These are phyloP conservation scores for Hyla sarda DNA, from an alignment of 2,113 vertebrate genomes.

Conservation along the genomic window DNA sequence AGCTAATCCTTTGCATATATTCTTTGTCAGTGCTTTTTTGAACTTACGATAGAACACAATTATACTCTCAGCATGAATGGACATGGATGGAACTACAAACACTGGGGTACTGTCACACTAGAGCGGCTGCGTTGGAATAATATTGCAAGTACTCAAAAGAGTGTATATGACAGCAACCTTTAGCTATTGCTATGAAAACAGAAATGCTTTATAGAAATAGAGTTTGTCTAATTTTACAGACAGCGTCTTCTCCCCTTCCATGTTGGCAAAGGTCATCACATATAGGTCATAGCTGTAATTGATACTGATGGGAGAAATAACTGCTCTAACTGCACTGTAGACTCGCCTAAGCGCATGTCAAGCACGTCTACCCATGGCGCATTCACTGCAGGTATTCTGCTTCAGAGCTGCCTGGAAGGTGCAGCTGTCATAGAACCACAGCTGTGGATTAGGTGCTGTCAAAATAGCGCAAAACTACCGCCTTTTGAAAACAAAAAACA, in stretches of 20 bases:
- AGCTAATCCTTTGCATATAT: neutral
- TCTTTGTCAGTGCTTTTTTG: neutral
- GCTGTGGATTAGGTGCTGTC: slow-evolving; percentile 6
- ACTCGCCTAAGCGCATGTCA: neutral
- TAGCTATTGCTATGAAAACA: neutral
- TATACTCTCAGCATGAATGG: neutral
- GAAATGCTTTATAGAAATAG: neutral
- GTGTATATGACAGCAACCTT: neutral
- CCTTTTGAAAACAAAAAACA: neutral
- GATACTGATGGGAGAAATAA: neutral
- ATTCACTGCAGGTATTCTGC: neutral
- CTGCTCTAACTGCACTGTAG: neutral
- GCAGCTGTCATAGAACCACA: slow-evolving; percentile 5
- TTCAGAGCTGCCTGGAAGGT: neutral
- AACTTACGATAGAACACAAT: neutral
- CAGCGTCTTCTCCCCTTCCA: neutral
- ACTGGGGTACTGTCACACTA: slow-evolving; percentile 3
- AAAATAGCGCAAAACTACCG: slow-evolving; percentile 6
- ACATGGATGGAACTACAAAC: neutral
- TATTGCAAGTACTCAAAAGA: neutral
- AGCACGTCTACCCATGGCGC: neutral
- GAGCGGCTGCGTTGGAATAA: neutral
- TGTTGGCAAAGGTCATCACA: neutral
- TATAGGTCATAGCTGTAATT: neutral
- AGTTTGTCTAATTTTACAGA: neutral